Evolutionary conservation across 2,888 invertebrate genomes (phyloP), one percentile per base, ranked within the genome.

Genomic region (Habroteleia sp.): DNA sequence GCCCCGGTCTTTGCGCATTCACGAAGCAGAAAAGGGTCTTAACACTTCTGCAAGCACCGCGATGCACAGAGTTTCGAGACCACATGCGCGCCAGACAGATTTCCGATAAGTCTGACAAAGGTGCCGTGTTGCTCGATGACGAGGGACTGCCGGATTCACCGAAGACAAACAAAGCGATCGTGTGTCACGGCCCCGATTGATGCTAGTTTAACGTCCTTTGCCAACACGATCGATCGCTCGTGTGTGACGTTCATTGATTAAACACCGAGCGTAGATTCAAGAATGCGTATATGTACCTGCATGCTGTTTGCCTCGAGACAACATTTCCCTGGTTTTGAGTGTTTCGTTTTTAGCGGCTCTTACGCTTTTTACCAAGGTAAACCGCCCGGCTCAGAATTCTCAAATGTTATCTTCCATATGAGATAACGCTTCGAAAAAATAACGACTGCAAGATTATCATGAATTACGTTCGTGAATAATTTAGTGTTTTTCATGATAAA

Each of bases 191-290:
- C 65, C 52, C 52, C 65, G 65, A 69, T 74, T 46, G 58, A 58
- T 60, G 56, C 48, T 68, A 37, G 62, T 72, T 74, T 68, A 74
- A 74, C 68, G 63, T 69, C 63, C 74, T 75, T 60, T 63, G 41
- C 62, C 13, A 69, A 60, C 69, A 50, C 37, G 58, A 60, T 60
- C 60, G 60, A 14, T 16, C 23, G 20, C 37, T 35, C n/a, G 17
- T 46, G 37, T 60, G 44, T 46, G 17, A 10, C 44, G 44, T 33
- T 46, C 52, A 60, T 52, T 60, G 69, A 69, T 69, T 69, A 69
- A 58, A 69, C 56, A 50, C 29, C 11, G 35, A 42, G 37, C 60
- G 37, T 62, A 46, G 29, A 46, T 42, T 56, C 41, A 68, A 68
- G 56, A 68, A 68, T 54, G 46, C 16, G 54, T 37, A 39, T 41